phyloP scores from a whole-genome alignment of 2,888 invertebrate species.

The Phalera bucephala region DNA sequence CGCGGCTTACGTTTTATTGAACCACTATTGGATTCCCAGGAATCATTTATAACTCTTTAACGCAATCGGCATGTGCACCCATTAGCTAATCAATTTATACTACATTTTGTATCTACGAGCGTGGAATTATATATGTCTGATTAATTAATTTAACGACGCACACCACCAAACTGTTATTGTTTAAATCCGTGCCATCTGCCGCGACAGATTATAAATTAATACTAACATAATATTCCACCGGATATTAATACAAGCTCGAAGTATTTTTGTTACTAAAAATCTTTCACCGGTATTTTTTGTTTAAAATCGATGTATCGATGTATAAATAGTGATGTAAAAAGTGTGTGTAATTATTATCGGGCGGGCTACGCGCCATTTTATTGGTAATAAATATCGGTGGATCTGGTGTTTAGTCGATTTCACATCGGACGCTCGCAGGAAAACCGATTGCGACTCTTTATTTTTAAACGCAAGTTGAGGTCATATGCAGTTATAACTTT shows the following conservation, averaged over 20 bases:
- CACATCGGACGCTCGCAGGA: slow-evolving; percentile 38
- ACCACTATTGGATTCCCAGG: slow-evolving; percentile 43
- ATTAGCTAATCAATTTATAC: slow-evolving; percentile 30
- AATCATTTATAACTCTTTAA: slow-evolving; percentile 36
- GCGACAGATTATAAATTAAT: slow-evolving; percentile 61
- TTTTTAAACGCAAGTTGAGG: slow-evolving; percentile 59
- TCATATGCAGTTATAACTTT: slow-evolving; percentile 40
- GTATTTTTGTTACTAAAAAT: slow-evolving; percentile 48
- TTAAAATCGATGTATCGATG: slow-evolving; percentile 39
- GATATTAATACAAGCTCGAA: slow-evolving; percentile 64
- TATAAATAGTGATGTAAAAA: slow-evolving; percentile 38
- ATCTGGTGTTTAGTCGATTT: slow-evolving; percentile 54
- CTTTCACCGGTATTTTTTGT: slow-evolving; percentile 43
- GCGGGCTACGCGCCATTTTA: slow-evolving; percentile 56
- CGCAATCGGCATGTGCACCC: slow-evolving; percentile 29
- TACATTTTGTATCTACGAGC: slow-evolving; percentile 8
- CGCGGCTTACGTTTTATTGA: slow-evolving; percentile 48
- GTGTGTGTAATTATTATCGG: slow-evolving; percentile 50
- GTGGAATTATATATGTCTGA: slow-evolving; percentile 3
- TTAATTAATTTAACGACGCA: slow-evolving; percentile 14
- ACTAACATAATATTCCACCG: slow-evolving; percentile 57
- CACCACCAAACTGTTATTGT: slow-evolving; percentile 30
- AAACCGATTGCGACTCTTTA: slow-evolving; percentile 49
- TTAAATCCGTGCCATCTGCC: slow-evolving; percentile 61
- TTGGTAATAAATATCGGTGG: slow-evolving; percentile 71